Base-by-base conservation (phyloP, 2,888 invertebrate species). In the Conops quadrifasciatus region DNA sequence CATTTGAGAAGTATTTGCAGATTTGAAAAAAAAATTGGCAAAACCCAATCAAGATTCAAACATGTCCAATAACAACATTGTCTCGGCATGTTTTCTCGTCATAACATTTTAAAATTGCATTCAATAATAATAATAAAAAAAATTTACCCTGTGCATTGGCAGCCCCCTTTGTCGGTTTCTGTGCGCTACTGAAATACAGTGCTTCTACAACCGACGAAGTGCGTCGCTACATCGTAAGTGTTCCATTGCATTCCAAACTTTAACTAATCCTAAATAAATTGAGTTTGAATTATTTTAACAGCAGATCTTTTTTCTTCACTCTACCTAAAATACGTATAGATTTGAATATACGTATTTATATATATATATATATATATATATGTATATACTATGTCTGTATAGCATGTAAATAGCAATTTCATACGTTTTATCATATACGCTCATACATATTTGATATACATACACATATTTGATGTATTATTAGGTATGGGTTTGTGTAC, bases 241-340 rank as follows among this genome's bases (percentile, higher is more conserved):
- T 63, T 63, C 43, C 62, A 62, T n/a, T 62, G 62, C 62, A 62
- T 45, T 47, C 15, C 9, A 19, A 36, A 43, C 24, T 28, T 26
- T 28, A 26, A 15, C 26, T 24, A 26, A 58, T 28, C 9, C 21
- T 21, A 24, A 58, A 58, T 58, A 58, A 58, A 58, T 58, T 15
- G 24, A 28, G 58, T 58, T 58, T 58, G 26, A 58, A 58, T 58
- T 53, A 47, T 21, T 63, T 47, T 19, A 63, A 26, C 47, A 63
- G 47, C 45, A 45, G 24, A 16, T 63, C 15, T 45, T 11, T 63
- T 45, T 19, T n/a, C 19, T 74, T 56, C 36, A 66, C 36, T 51
- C 26, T 51, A 66, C 26, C 49, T 53, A 74, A 71, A 71, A 74
- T 73, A 72, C 72, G 24, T 62, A 66, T 71, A 64, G 71, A 71